Evolutionary conservation across 2,888 invertebrate species (phyloP), one percentile per base, ranked within the genome.

Genomic region (Rhagium mordax): DNA sequence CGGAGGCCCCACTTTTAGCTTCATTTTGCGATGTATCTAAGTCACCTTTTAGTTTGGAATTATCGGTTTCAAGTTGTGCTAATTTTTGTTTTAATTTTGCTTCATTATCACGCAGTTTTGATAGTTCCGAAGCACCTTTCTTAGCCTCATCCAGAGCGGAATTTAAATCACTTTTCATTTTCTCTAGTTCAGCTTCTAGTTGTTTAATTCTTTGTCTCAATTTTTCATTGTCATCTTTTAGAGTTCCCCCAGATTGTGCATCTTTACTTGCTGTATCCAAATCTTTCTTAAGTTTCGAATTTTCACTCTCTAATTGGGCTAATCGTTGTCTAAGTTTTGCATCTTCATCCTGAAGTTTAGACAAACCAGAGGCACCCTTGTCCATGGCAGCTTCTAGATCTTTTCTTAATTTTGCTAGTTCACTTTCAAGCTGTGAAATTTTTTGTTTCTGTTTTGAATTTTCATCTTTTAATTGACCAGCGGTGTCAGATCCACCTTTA

Each of bases 371-470:
- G 24, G 13, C n/a, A 41, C 13, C n/a, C 13, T 41, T 41, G 3
- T 1, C n/a, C 13, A 41, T 41, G n/a, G 41, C 41, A n/a, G 65
- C 57, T n/a, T 78, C 74, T 8, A 79, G 62, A 61, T 79, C 77
- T 51, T 77, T 78, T 64, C 71, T 75, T 51, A 77, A 47, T 18
- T 72, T 71, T 13, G 67, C 47, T 15, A 71, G 68, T 29, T 79
- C 79, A 8, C 61, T 24, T 65, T 79, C 79, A 10, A 79, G 70
- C 48, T 75, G 20, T 2, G 73, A 8, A 13, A 75, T 72, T 70
- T 77, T 74, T 64, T 78, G 76, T 66, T 78, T 76, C n/a, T 78
- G 62, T 20, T 77, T 73, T 10, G 57, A 24, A 3, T 74, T 71
- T 55, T 76, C 75, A n/a, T 70, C 72, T 41, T 67, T 64, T 27